Conservation (phyloP, 2,113 vertebrate genomes). For the Takifugu bimaculatus region DNA sequence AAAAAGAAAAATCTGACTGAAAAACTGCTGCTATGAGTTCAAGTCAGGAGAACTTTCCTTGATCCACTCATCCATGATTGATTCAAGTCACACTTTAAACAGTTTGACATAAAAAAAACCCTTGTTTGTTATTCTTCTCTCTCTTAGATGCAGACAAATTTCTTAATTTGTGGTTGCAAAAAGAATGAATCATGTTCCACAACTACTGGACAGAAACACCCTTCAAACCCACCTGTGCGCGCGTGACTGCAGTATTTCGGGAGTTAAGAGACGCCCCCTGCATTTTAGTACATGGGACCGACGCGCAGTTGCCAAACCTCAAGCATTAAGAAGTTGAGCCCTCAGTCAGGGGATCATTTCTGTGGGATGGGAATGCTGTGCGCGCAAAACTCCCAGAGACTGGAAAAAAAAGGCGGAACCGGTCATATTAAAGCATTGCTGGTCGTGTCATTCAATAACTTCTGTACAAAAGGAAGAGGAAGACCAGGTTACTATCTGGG, state of each 20-base stretch:
- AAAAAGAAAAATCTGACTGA: neutral
- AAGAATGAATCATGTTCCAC: too few species aligned
- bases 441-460: constrained; percentile 44
- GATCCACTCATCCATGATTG: too few species aligned
- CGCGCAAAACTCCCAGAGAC: neutral
- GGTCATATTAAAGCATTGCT: neutral
- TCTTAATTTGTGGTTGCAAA: too few species aligned
- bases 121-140: too few species aligned
- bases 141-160: too few species aligned
- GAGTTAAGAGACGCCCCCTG: constrained; percentile 10
- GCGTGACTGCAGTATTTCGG: constrained; percentile 3
- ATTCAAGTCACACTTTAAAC: too few species aligned
- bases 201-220: too few species aligned
- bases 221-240: constrained; percentile 3
- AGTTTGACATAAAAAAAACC: too few species aligned
- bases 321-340: constrained; percentile 9
- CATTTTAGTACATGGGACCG: constrained; percentile 27
- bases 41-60: neutral
- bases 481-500: constrained; percentile 57
- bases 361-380: neutral
- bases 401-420: neutral
- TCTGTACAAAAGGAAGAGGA: constrained; percentile 77
- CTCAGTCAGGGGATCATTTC: neutral
- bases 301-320: constrained; percentile 13
- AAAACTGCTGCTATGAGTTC: neutral